Percentiles rank a stretch among this genome's conserved stretches.
These are phyloP conservation scores for Neodon shergylaensis DNA, from an alignment of 2,113 vertebrate species.

Conservation along the genomic window DNA sequence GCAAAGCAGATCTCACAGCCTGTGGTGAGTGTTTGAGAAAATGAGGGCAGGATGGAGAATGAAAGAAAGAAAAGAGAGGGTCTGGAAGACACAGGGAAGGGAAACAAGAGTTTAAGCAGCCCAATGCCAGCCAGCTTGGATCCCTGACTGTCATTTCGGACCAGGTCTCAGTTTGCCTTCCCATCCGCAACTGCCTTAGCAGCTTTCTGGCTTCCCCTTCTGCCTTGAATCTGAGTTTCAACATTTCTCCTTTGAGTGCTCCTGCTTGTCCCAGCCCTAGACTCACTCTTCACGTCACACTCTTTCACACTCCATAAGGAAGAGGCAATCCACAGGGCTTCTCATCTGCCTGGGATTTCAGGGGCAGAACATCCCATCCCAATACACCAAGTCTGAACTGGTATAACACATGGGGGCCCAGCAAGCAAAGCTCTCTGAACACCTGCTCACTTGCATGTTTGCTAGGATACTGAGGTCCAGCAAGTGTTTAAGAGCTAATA, in stretches of 20 bases:
- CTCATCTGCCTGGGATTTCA: not conserved
- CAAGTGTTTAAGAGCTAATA: rapidly evolving
- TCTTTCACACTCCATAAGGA: not conserved
- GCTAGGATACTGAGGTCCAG: not conserved
- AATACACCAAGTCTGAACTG: not conserved
- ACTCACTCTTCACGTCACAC: no score
- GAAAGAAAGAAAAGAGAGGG: not conserved
- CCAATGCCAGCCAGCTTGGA: not conserved
- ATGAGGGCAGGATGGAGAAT: not conserved
- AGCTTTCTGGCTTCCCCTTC: rapidly evolving
- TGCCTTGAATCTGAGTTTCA: not conserved
- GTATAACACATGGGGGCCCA: no score
- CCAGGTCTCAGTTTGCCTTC: rapidly evolving
- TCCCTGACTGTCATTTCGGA: not conserved
- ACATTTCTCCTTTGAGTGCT: not conserved
- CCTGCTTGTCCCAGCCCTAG: not conserved
- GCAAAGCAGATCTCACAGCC: not conserved
- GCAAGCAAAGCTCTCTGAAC: not conserved
- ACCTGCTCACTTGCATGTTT: rapidly evolving
- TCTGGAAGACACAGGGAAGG: rapidly evolving
- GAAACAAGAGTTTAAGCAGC: not conserved
- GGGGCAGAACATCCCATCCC: not conserved
- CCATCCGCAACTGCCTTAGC: rapidly evolving
- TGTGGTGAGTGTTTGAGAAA: not conserved
- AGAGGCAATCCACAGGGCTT: not conserved